Evolutionary conservation across 2,113 vertebrate genomes (phyloP).

Genomic region (Alaudala cheleensis): DNA sequence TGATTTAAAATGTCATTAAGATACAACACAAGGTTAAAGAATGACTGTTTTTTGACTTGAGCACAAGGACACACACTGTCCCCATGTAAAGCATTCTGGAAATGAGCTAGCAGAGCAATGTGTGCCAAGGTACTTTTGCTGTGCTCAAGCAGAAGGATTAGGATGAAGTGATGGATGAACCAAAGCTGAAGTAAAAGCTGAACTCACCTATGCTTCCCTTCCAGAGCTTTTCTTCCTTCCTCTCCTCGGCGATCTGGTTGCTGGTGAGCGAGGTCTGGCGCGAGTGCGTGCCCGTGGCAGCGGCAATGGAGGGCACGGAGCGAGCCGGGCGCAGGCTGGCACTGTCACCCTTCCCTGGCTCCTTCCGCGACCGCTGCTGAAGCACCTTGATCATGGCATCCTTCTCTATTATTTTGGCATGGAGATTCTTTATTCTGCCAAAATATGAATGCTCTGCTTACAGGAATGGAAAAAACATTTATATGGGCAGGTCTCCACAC

Average conservation of each 20-base stretch:
- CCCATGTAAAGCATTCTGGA: background rate
- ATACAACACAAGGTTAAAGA: background rate
- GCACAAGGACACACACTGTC: background rate
- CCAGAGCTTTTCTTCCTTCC: conserved; percentile 79
- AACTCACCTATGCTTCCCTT: conserved; percentile 81
- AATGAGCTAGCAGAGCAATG: background rate
- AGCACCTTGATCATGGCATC: conserved; percentile 91
- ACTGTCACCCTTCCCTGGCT: conserved; percentile 70
- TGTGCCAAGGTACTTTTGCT: background rate
- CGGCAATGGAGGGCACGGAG: conserved; percentile 78
- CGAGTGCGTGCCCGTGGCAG: conserved; percentile 67
- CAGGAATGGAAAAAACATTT: background rate
- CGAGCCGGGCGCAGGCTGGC: conserved; percentile 78
- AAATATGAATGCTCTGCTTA: background rate
- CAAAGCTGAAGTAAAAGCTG: background rate
- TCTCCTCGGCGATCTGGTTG: conserved; percentile 77
- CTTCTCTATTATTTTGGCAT: conserved; percentile 90
- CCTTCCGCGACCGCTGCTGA: conserved; percentile 84
- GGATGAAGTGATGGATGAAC: background rate
- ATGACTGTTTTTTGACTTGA: background rate
- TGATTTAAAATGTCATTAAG: background rate
- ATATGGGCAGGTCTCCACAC: background rate
- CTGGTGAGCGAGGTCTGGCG: conserved; percentile 82
- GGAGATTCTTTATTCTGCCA: conserved; percentile 87
- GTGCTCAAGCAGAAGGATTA: background rate